These are phyloP conservation scores for Ornithorhynchus anatinus DNA, from an alignment of 2,113 vertebrate genomes.

Conservation along the genomic window DNA sequence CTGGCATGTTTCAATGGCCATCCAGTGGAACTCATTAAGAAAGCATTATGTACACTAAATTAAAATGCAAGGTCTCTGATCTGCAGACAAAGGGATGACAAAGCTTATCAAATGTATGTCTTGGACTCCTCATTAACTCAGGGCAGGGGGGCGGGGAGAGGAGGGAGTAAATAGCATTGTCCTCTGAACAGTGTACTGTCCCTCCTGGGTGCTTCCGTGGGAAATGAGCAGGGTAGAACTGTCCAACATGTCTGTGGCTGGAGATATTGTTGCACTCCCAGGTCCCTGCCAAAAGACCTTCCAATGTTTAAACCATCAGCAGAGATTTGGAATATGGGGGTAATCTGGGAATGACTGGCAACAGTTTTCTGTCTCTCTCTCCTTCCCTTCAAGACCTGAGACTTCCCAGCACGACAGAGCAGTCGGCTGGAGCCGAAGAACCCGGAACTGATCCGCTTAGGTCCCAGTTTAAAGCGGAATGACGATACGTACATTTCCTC, in stretches of 20 bases:
- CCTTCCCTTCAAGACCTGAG: background rate
- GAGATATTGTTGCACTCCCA: slow-evolving; percentile 29
- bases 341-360: background rate
- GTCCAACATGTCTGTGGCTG: slow-evolving; percentile 28
- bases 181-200: slow-evolving; percentile 49
- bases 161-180: slow-evolving; percentile 61
- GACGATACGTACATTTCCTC: too few relatives aligned
- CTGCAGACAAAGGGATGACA: slow-evolving; percentile 78
- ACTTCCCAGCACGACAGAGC: too few relatives aligned
- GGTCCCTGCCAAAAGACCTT: too few relatives aligned
- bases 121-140: slow-evolving; percentile 74
- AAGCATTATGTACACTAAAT: slow-evolving; percentile 78
- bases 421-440: too few relatives aligned
- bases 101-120: slow-evolving; percentile 73
- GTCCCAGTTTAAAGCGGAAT: too few relatives aligned
- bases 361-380: background rate
- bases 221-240: slow-evolving; percentile 32
- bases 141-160: too few relatives aligned
- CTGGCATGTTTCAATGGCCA: slow-evolving; percentile 71
- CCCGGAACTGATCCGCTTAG: too few relatives aligned
- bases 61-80: slow-evolving; percentile 76
- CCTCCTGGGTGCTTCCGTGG: slow-evolving; percentile 32
- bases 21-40: slow-evolving; percentile 79
- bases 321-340: background rate
- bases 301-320: slow-evolving; percentile 24